Base-by-base conservation (phyloP, 1,140 invertebrate species). In the Drosophila saltans region DNA sequence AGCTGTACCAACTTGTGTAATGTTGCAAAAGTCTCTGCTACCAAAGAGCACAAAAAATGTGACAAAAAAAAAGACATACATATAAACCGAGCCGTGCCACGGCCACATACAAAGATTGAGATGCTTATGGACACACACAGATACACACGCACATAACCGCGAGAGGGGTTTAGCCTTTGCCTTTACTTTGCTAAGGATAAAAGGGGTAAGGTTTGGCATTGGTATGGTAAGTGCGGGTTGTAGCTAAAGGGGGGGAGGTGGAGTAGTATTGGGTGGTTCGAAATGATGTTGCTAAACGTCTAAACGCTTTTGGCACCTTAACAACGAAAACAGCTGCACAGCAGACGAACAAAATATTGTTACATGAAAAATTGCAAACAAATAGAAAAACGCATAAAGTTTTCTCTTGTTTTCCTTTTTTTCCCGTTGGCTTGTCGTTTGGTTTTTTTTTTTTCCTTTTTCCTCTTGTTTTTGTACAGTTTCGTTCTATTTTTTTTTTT, bases 271-370 rank as follows among this genome's bases (percentile, higher is more conserved):
- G 72, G 71, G 71, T 55, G 72, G 59, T 64, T 62, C 41, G 55
- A 24, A 59, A 59, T 59, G 57, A 39, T 39, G 75, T 68, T 75
- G 74, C 73, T 81, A 76, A 86, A 69, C 69, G 73, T 66, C 69
- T 72, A 76, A 82, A 73, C 67, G 69, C 67, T 79, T 80, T 88
- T 82, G 79, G 83, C 82, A 88, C 80, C 83, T 88, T 74, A 88
- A 86, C 82, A 85, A 66, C 65, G 68, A 78, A 72, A 86, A 86
- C 81, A 86, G 69, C 82, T 86, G 81, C 81, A 72, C 70, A 64
- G 64, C 70, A 81, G 70, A 68, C 69, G 69, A 75, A 81, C 78
- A 82, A 77, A 88, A 86, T 77, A 88, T 86, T 79, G 66, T 80
- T 73, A 76, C 72, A 76, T 76, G 65, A 79, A 68, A 83, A 79